Evolutionary conservation across 2,113 vertebrate genomes (phyloP).

Genomic region (Lophotis ruficrista): DNA sequence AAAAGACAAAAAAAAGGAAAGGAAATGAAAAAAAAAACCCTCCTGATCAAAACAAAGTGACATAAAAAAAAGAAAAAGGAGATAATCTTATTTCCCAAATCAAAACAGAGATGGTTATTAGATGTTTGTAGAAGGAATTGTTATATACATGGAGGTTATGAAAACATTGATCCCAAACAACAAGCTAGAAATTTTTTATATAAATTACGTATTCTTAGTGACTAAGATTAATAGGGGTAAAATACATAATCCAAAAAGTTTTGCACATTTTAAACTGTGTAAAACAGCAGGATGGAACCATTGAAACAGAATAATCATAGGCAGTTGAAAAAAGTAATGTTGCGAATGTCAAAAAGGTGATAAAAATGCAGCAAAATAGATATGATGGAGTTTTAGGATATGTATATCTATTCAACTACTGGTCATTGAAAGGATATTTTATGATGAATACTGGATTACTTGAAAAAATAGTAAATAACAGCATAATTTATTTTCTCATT

Average conservation of each 20-base stretch:
- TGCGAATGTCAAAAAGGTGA: not conserved
- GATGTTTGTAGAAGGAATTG: not conserved
- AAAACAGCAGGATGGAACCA: not conserved
- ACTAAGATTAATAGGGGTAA: not conserved
- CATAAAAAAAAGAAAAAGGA: not conserved
- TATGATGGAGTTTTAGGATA: not conserved
- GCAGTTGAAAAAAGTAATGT: not conserved
- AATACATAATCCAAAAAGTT: not conserved
- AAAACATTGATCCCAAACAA: not conserved
- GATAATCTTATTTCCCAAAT: not conserved
- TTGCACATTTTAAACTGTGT: not conserved
- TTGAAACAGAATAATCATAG: not conserved
- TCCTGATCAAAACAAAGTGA: not conserved
- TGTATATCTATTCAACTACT: not conserved
- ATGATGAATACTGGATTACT: not conserved
- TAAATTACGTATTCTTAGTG: not conserved
- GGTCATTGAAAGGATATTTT: not conserved
- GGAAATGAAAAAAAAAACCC: rapidly evolving
- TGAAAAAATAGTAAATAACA: not conserved
- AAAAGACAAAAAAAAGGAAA: rapidly evolving
- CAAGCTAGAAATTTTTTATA: not conserved
- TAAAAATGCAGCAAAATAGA: not conserved
- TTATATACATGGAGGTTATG: not conserved
- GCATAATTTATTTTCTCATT: not conserved
- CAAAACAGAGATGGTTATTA: not conserved